A percentile compares a stretch with the other conserved stretches of the same genome.
These are phyloP conservation scores for Sycobia sp. DNA, from an alignment of 1,140 invertebrate species.

Conservation along the genomic window DNA sequence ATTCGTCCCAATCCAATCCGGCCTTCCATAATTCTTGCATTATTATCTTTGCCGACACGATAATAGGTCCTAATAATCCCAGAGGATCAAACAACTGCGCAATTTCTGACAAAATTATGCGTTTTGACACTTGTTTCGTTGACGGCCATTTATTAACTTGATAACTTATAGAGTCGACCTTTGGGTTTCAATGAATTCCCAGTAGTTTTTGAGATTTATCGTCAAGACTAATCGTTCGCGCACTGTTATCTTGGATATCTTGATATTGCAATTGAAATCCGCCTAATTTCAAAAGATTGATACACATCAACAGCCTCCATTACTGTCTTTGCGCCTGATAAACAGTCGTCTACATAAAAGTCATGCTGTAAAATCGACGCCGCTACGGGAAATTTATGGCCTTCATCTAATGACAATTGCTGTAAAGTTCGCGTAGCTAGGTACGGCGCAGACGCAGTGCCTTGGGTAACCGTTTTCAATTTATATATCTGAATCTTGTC, in stretches of 20 bases:
- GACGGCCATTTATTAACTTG: background rate
- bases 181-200: background rate
- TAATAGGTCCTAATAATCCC: too few relatives aligned
- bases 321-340: background rate
- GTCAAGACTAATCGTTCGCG: too few relatives aligned
- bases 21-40: background rate
- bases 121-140: background rate
- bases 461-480: conserved; percentile 18
- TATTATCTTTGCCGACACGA: too few relatives aligned
- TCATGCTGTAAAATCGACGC: background rate
- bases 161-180: too few relatives aligned
- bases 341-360: conserved; percentile 23
- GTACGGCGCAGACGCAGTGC: conserved; percentile 7
- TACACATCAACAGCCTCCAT: background rate
- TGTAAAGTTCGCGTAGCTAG: conserved; percentile 31
- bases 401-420: conserved; percentile 45
- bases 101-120: background rate
- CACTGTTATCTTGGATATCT: background rate
- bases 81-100: too few relatives aligned
- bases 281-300: background rate
- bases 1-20: conserved; percentile 8
- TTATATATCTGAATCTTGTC: background rate
- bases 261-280: conserved; percentile 1
- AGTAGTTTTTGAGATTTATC: background rate
- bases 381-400: conserved; percentile 32